Evolutionary conservation across 2,888 invertebrate genomes (phyloP), one percentile per base, ranked within the genome.

Genomic region (Blastobasis adustella): DNA sequence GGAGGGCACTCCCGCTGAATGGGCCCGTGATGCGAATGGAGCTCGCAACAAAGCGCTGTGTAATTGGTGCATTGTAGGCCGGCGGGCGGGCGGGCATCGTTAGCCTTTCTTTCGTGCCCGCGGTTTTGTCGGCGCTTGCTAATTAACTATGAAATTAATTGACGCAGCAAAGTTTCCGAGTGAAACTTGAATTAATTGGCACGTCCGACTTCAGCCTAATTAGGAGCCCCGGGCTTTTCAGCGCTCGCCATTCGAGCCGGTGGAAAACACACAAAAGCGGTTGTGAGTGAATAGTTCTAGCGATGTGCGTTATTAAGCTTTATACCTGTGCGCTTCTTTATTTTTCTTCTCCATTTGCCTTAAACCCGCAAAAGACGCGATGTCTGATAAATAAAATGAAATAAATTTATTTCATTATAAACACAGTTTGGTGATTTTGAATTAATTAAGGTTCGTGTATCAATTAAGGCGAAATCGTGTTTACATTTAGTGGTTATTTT

Each of bases 111-210:
- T 84, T 79, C 76, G 70, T 71, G 74, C 77, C 70, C 76, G 79
- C 76, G 80, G 87, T 83, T 84, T 86, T 82, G 86, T 84, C 82
- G 81, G 73, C 68, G 74, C 79, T 77, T 79, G 83, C 86, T 88
- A 88, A 88, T 88, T 88, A 88, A 87, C 86, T 88, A 87, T 87
- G 87, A 88, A 88, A 88, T 88, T 88, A 88, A 88, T 88, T 88
- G 88, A 88, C 85, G 88, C 82, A 79, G 87, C 82, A 84, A 88
- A 88, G 83, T 88, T 88, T 85, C 83, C 80, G 80, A 84, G 84
- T 82, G 85, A 88, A 88, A 88, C 88, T 87, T 87, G 87, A 88
- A 86, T 88, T 88, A 88, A 88, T 88, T 88, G 88, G 87, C 84
- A 82, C 83, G 88, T 88, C 88, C 85, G 85, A 85, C 85, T 86